Base-by-base conservation (phyloP, 2,888 invertebrate genomes). In the Dolichomitus sp. region DNA sequence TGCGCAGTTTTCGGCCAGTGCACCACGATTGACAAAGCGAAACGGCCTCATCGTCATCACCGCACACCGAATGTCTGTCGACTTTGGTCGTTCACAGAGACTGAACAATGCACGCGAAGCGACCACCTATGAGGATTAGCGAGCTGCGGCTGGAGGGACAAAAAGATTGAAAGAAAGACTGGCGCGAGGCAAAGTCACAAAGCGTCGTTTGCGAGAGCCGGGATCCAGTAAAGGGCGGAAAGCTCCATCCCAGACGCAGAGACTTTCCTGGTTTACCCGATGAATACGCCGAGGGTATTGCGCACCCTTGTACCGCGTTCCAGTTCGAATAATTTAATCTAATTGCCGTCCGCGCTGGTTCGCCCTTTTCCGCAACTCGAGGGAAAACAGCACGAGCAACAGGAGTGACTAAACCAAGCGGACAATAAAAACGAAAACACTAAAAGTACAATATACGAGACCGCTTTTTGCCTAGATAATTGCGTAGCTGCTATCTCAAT, bases 71-170 rank as follows among this genome's bases (percentile, higher is more conserved):
- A 65, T 45, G 45, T 65, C 27, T 45, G 45, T 65, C 37, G 65
- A 45, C 45, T 45, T 42, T 27, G 19, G 23, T 65, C 30, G 42
- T 33, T 33, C 40, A 11, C 54, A 40, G 23, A 27, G 45, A 52
- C 45, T 37, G 37, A 77, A 69, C 59, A 77, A 77, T 61, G 61
- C 69, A n/a, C 48, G 52, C 57, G 57, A 59, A 45, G 76, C 54
- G 50, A 17, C 66, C 66, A 45, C 66, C 37, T 61, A 77, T 40
- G 69, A 65, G 70, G 77, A 78, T 78, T 78, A 78, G 70, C 63
- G 77, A 54, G 40, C 30, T 37, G 5, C 33, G 33, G 19, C 14
- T 12, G 37, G 52, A 40, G 68, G 77, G 42, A 23, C 30, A 33
- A 52, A 70, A 65, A 78, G 52, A 30, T 52, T 50, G 63, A 70